A percentile compares a stretch with the other conserved stretches of the same genome.
These are phyloP conservation scores for Tiliacea citrago DNA, from an alignment of 2,888 invertebrate genomes.

Conservation along the genomic window DNA sequence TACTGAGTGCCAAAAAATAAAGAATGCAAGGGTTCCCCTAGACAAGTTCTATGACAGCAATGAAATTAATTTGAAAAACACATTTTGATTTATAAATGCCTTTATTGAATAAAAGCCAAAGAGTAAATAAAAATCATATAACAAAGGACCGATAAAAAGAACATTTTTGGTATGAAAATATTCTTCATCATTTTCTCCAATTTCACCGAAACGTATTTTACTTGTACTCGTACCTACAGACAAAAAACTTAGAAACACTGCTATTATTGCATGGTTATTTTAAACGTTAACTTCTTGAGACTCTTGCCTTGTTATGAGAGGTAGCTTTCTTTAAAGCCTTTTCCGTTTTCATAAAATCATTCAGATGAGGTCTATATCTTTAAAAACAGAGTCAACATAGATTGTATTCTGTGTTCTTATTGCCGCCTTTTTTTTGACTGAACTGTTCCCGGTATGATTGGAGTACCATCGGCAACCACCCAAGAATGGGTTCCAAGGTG, in stretches of 20 bases:
- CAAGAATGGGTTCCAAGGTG: constrained; percentile 14
- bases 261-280: not conserved
- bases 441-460: not conserved
- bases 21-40: not conserved
- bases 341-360: not conserved
- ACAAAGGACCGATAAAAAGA: not conserved
- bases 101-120: not conserved
- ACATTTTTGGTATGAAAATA: not conserved
- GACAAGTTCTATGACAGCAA: not conserved
- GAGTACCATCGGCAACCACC: constrained; percentile 32
- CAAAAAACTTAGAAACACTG: not conserved
- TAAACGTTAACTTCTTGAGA: not conserved
- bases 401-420: not conserved
- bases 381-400: not conserved
- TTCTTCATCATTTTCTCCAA: not conserved
- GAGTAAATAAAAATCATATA: not conserved
- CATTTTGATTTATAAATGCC: not conserved
- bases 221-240: not conserved
- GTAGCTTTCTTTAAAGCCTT: not conserved
- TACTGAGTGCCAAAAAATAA: not conserved
- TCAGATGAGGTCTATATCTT: not conserved
- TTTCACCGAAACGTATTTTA: not conserved
- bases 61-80: not conserved
- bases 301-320: not conserved
- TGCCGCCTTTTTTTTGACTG: too few species aligned